Evolutionary conservation across 30 jellyfish, hydroid and myxozoan species (phyloP).

Genomic region (Turritopsis rubra): DNA sequence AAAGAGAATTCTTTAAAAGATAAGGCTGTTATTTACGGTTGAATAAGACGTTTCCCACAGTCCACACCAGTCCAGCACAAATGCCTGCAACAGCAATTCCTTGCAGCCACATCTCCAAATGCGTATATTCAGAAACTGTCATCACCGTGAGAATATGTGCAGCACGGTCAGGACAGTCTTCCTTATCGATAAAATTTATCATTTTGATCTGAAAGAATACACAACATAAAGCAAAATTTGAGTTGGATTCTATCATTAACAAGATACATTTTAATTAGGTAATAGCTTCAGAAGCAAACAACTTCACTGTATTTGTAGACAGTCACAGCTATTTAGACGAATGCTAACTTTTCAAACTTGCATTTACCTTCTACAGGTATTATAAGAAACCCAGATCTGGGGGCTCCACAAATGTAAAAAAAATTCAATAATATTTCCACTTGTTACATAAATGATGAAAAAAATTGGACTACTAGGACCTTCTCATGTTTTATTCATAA

Average conservation of each 20-base stretch:
- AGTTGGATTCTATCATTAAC: background rate
- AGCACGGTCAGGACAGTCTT: conserved; percentile 25
- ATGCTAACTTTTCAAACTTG: no score
- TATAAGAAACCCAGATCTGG: no score
- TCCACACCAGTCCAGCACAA: background rate
- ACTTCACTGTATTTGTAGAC: background rate
- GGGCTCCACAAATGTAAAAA: no score
- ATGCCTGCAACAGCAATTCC: conserved; percentile 10
- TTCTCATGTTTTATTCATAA: no score
- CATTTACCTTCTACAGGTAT: no score
- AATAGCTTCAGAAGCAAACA: background rate
- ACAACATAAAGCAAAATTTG: background rate
- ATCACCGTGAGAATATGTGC: conserved; percentile 8
- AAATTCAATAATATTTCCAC: no score
- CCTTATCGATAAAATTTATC: conserved; percentile 21
- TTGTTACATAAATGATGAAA: no score
- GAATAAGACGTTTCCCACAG: background rate
- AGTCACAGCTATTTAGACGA: background rate
- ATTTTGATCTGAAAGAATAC: conserved; percentile 24
- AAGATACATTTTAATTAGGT: no score
- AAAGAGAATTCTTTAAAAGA: background rate
- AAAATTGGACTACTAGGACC: no score
- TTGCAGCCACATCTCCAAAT: conserved; percentile 22
- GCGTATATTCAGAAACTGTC: conserved; percentile 20
- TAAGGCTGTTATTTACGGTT: background rate